These are phyloP conservation scores for Linnaemya vulpina DNA, from an alignment of 2,888 invertebrate species.

Conservation along the genomic window DNA sequence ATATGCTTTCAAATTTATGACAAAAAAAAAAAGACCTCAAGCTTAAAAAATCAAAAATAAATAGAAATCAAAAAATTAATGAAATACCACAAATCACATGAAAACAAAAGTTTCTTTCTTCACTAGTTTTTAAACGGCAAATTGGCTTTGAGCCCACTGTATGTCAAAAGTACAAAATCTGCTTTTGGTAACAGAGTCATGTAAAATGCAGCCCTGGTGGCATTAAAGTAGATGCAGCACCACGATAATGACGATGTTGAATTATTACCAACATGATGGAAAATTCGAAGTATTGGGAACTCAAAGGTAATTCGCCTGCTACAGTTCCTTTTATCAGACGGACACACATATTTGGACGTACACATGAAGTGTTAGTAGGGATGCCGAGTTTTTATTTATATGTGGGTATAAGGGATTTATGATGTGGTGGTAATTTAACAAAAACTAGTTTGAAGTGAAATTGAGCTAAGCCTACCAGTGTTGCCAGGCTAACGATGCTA, in stretches of 20 bases:
- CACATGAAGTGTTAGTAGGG: neutral
- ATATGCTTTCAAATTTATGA: too few species aligned
- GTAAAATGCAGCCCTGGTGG: slow-evolving; percentile 28
- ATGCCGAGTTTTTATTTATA: neutral
- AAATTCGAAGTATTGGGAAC: slow-evolving; percentile 42
- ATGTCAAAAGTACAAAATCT: neutral
- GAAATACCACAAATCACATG: too few species aligned
- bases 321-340: slow-evolving; percentile 1
- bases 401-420: too few species aligned
- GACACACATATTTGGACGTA: neutral
- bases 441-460: too few species aligned
- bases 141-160: slow-evolving; percentile 14
- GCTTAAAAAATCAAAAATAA: too few species aligned
- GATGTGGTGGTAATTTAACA: too few species aligned
- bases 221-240: slow-evolving; percentile 19
- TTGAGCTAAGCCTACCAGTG: too few species aligned
- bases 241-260: slow-evolving; percentile 58
- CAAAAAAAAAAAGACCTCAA: too few species aligned
- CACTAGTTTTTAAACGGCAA: too few species aligned
- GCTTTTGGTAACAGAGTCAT: slow-evolving; percentile 26
- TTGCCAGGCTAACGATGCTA: too few species aligned
- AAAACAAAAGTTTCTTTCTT: too few species aligned
- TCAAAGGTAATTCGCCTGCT: slow-evolving; percentile 35
- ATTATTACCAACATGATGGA: slow-evolving; percentile 65
- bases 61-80: too few species aligned